phyloP scores from a whole-genome alignment of 2,113 vertebrate species.

The Argyrosomus japonicus region DNA sequence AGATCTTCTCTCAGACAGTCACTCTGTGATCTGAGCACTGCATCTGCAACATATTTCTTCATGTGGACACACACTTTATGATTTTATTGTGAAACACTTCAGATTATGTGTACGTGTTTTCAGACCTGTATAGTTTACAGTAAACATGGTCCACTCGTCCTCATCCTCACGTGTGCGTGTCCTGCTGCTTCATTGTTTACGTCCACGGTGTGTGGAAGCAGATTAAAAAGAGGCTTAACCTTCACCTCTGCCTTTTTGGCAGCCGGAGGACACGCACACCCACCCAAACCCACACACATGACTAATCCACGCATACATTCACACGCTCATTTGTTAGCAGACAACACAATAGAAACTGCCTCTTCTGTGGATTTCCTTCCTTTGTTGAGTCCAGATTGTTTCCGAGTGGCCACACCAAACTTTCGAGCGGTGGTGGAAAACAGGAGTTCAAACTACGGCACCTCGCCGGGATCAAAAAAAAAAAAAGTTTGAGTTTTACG shows the following conservation, averaged over 20 bases:
- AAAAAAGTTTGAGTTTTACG: background rate
- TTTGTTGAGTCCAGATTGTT: constrained; percentile 72
- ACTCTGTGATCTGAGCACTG: background rate
- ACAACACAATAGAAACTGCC: constrained; percentile 65
- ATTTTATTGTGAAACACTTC: background rate
- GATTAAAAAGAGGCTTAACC: constrained; percentile 66
- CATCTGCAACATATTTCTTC: background rate
- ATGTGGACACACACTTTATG: background rate
- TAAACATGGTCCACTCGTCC: background rate
- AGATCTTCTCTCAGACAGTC: background rate
- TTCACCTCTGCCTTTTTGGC: constrained; percentile 61
- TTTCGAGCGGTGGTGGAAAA: constrained; percentile 19
- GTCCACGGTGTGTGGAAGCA: constrained; percentile 38
- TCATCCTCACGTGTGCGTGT: background rate
- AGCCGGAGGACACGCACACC: constrained; percentile 19
- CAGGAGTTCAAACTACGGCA: constrained; percentile 15
- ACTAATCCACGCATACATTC: constrained; percentile 25
- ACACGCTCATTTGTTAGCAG: constrained; percentile 18
- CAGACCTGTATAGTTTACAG: background rate
- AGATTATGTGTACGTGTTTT: background rate
- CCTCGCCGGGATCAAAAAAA: background rate
- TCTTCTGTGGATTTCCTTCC: constrained; percentile 71
- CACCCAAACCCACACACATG: background rate
- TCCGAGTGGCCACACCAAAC: constrained; percentile 63
- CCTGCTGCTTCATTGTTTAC: constrained; percentile 41